Percentiles rank a stretch among this genome's conserved stretches.
These are phyloP conservation scores for Stratiolaelaps scimitus DNA, from an alignment of 1,140 invertebrate genomes.

Conservation along the genomic window DNA sequence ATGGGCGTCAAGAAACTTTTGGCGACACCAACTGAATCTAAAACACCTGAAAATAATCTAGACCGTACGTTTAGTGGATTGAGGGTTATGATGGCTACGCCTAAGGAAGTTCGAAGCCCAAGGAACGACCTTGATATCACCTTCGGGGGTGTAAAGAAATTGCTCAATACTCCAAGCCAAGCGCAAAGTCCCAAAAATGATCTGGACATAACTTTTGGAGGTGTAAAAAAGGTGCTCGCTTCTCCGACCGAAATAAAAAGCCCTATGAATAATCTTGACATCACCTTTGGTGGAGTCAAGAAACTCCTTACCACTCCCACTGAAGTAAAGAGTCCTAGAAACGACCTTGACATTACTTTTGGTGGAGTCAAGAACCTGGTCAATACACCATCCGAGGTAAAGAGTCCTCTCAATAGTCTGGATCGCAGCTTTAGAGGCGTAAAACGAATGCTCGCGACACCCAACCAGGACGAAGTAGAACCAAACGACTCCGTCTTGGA, in stretches of 20 bases:
- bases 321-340: not conserved
- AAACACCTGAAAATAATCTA: conserved; percentile 21
- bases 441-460: not conserved
- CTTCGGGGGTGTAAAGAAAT: not conserved
- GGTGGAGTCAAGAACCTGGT: conserved; percentile 1
- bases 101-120: not conserved
- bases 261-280: not conserved
- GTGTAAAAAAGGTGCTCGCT: not conserved
- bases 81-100: not conserved
- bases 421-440: conserved; percentile 11
- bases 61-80: conserved; percentile 1
- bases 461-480: not conserved
- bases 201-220: conserved; percentile 8
- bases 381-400: not conserved
- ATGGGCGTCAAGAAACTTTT: not conserved
- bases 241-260: not conserved
- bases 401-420: not conserved
- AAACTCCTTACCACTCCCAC: not conserved
- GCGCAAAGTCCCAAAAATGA: not conserved
- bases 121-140: not conserved
- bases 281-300: not conserved
- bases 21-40: not conserved
- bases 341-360: not conserved
- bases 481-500: conserved; percentile 10
- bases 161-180: not conserved